Percentiles rank a stretch among this genome's conserved stretches.
Evolutionary conservation across 2,113 vertebrate genomes (phyloP).

Genomic region (Myiopsitta monachus): DNA sequence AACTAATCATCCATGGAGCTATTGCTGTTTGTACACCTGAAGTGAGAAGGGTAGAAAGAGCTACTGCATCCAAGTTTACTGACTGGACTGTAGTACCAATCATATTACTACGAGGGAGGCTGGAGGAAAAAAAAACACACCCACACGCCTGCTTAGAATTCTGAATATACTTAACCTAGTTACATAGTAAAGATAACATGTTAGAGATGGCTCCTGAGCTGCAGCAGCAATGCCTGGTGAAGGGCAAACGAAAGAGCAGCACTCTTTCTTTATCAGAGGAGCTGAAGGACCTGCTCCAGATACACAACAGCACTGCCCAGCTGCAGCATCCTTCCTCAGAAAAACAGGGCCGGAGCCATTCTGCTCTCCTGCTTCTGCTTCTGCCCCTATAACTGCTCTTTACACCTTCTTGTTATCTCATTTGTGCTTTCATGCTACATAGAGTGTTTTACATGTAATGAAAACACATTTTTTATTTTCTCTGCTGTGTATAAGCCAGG

Average conservation of each 20-base stretch:
- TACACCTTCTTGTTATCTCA: background rate
- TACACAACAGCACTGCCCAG: background rate
- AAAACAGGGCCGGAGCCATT: background rate
- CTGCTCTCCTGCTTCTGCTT: background rate
- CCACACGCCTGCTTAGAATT: background rate
- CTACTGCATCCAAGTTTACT: background rate
- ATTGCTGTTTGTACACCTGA: background rate
- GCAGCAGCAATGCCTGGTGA: background rate
- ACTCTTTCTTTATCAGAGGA: background rate
- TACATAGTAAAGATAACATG: background rate
- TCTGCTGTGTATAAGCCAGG: background rate
- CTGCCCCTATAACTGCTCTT: background rate
- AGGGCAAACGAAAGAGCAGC: background rate
- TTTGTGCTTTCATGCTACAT: background rate
- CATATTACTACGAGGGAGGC: background rate
- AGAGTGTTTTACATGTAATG: background rate
- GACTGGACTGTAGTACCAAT: background rate
- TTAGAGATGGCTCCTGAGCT: background rate
- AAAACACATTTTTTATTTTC: rapidly evolving
- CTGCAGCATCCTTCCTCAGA: too few relatives aligned
- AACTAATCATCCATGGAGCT: background rate
- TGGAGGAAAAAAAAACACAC: background rate
- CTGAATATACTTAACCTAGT: background rate
- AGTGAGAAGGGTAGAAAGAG: background rate
- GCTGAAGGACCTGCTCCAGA: background rate